Percentiles rank a stretch among this genome's conserved stretches.
Evolutionary conservation across 2,888 invertebrate species (phyloP).

Genomic region (Epirrita christyi): DNA sequence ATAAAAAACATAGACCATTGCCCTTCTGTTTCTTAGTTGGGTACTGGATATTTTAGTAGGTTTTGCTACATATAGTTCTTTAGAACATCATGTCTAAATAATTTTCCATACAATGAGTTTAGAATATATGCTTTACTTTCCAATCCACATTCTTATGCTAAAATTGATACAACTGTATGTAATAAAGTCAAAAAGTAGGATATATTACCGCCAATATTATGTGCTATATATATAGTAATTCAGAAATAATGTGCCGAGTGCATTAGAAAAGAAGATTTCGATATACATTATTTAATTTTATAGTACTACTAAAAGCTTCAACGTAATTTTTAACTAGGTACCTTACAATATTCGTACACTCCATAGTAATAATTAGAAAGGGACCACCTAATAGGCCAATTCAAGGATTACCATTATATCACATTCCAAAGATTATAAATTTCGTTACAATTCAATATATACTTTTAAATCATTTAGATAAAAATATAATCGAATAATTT

Average conservation of each 20-base stretch:
- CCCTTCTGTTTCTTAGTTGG: conserved; percentile 48
- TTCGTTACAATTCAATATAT: conserved; percentile 48
- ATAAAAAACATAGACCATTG: conserved; percentile 42
- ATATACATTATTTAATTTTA: conserved; percentile 17
- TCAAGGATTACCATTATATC: conserved; percentile 52
- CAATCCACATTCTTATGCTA: conserved; percentile 37
- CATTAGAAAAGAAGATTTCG: conserved; percentile 41
- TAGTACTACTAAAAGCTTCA: conserved; percentile 24
- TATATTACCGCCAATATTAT: conserved; percentile 44
- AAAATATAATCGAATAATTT: conserved; percentile 56
- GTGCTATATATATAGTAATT: conserved; percentile 48
- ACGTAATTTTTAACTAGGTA: conserved; percentile 25
- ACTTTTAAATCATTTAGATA: conserved; percentile 42
- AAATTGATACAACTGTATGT: conserved; percentile 34
- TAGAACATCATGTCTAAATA: conserved; percentile 55
- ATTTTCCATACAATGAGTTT: conserved; percentile 67
- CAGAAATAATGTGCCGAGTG: conserved; percentile 53
- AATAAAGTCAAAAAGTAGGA: conserved; percentile 45
- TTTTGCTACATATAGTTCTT: conserved; percentile 49
- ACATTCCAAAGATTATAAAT: conserved; percentile 51
- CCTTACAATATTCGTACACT: conserved; percentile 20
- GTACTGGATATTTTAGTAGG: conserved; percentile 46
- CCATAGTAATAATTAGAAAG: conserved; percentile 22
- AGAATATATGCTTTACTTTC: conserved; percentile 80
- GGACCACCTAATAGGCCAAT: conserved; percentile 58